Evolutionary conservation across 2,113 vertebrate genomes (phyloP).

Genomic region (Piaya cayana): DNA sequence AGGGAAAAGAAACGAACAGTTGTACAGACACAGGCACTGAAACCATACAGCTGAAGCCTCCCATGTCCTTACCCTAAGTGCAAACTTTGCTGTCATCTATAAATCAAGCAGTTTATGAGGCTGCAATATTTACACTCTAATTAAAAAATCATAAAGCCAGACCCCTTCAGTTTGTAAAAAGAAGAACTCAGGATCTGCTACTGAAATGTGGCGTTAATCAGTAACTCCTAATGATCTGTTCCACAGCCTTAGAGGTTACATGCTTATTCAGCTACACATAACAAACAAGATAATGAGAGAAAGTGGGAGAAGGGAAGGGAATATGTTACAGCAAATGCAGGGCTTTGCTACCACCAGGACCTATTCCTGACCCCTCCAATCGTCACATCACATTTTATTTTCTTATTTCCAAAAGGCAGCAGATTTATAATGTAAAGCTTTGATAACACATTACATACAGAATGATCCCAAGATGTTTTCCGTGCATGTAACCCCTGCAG

Average conservation of each 20-base stretch:
- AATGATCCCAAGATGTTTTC: neutral
- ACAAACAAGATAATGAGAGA: slow-evolving; percentile 58
- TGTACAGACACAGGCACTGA: neutral
- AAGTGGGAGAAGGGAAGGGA: slow-evolving; percentile 27
- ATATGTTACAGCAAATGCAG: neutral
- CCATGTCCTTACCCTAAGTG: slow-evolving; percentile 58
- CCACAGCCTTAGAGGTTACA: slow-evolving; percentile 57
- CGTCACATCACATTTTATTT: neutral
- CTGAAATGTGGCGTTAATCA: slow-evolving; percentile 79
- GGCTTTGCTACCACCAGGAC: slow-evolving; percentile 1
- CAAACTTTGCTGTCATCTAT: slow-evolving; percentile 80
- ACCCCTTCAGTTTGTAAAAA: slow-evolving; percentile 77
- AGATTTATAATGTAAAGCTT: slow-evolving; percentile 8
- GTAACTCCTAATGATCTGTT: slow-evolving; percentile 79
- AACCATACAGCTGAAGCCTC: slow-evolving; percentile 34
- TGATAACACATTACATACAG: neutral
- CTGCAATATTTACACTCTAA: slow-evolving; percentile 88
- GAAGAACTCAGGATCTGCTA: slow-evolving; percentile 71
- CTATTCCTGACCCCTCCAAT: neutral
- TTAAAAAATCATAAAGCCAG: slow-evolving; percentile 90
- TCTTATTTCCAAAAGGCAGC: slow-evolving; percentile 24
- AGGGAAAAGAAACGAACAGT: neutral
- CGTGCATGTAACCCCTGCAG: neutral
- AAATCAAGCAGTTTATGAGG: slow-evolving; percentile 86
- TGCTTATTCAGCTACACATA: slow-evolving; percentile 61